These are phyloP conservation scores for Polydrusus pterygomalis DNA, from an alignment of 2,888 invertebrate species.

Conservation along the genomic window DNA sequence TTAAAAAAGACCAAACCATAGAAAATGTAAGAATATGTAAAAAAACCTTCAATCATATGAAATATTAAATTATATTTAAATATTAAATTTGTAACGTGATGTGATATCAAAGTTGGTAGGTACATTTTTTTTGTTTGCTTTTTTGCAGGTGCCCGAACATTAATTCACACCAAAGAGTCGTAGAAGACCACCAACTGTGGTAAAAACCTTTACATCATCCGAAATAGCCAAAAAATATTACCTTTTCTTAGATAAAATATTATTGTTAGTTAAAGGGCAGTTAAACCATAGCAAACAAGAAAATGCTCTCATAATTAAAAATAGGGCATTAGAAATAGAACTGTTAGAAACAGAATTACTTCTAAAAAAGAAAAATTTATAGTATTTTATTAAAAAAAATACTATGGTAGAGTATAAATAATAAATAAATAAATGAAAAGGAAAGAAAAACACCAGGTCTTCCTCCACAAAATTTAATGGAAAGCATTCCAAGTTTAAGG, in stretches of 20 bases:
- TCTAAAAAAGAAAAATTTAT: too few relatives aligned
- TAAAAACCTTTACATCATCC: slow-evolving; percentile 34
- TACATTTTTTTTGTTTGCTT: too few relatives aligned
- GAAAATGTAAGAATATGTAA: background rate
- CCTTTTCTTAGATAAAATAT: slow-evolving; percentile 18
- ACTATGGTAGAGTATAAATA: background rate
- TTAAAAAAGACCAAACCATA: too few relatives aligned
- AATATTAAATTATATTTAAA: background rate
- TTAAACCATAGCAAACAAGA: slow-evolving; percentile 19
- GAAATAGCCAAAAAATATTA: slow-evolving; percentile 36
- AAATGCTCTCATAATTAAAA: slow-evolving; percentile 24
- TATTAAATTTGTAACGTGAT: background rate
- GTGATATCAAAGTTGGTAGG: background rate
- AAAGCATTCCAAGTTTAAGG: too few relatives aligned
- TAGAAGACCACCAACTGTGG: background rate
- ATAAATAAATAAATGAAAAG: background rate
- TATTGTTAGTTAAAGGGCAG: slow-evolving; percentile 17
- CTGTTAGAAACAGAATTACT: too few relatives aligned
- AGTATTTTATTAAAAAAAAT: slow-evolving; percentile 5
- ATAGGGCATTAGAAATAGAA: slow-evolving; percentile 27
- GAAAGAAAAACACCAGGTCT: too few relatives aligned
- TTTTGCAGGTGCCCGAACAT: background rate
- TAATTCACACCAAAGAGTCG: background rate
- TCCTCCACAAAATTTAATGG: too few relatives aligned
- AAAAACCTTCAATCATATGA: too few relatives aligned